Base-by-base conservation (phyloP, 2,113 vertebrate species). In the Tragelaphus buxtoni region DNA sequence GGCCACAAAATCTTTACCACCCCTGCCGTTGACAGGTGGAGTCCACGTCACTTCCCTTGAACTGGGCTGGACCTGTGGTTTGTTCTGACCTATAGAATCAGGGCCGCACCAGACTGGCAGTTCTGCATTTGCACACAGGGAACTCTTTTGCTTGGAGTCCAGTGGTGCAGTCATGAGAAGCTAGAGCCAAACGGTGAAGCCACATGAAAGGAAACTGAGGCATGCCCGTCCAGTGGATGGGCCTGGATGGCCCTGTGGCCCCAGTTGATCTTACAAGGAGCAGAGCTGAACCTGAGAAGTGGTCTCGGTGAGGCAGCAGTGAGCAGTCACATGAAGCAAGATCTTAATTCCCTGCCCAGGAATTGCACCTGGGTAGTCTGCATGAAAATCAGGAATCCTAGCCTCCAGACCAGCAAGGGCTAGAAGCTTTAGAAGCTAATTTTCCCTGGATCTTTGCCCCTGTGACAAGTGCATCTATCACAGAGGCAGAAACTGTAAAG, bases 181-280 rank as follows among this genome's bases (percentile, higher is more conserved):
- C 69, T n/a, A 77, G 32, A 58, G 51, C 20, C 20, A 45, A 84
- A 82, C 2, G 22, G 69, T 42, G 45, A 79, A 3, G 81, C 61
- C 74, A 30, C 0, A 1, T 28, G 39, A 39, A 69, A 42, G 49
- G 55, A 83, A 80, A 74, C n/a, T 26, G 30, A 77, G 42, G 87
- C 28, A 28, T 0, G 14, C 3, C 1, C 0, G 10, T 30, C 56
- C 58, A 9, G 20, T 11, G 69, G 22, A 3, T 74, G 39, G 69
- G 69, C 69, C 42, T 35, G 86, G 42, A 51, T 16, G 3, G 32
- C 49, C 22, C 77, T 12, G 39, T n/a, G 35, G 72, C 86, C 74
- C 72, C 30, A 53, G 26, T 3, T 42, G 39, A 18, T 1, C 13
- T 51, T 20, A 61, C 1, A 2, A 53, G 26, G 32, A 92, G 5